Evolutionary conservation across 1,140 invertebrate species (phyloP).

Genomic region (Saccostrea glomerata): DNA sequence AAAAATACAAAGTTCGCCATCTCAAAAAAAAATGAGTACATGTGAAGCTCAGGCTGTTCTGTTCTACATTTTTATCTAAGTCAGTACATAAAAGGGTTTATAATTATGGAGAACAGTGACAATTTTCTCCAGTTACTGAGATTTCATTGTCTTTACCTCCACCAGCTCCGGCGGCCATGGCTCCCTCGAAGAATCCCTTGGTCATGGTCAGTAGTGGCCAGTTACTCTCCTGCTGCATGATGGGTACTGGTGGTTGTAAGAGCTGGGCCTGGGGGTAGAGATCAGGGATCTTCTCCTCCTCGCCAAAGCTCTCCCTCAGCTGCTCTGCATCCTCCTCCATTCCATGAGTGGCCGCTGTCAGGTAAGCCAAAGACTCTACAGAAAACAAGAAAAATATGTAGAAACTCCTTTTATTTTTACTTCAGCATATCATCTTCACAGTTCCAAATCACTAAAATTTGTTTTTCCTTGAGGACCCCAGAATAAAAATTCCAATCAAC

Average conservation of each 20-base stretch:
- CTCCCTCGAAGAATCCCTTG: constrained; percentile 88
- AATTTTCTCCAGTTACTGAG: too few relatives aligned
- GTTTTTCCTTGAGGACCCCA: not conserved
- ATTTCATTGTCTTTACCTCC: not conserved
- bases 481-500: not conserved
- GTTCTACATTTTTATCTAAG: too few relatives aligned
- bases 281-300: constrained; percentile 85
- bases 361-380: constrained; percentile 89
- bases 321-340: constrained; percentile 89
- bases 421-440: not conserved
- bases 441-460: not conserved
- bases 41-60: too few relatives aligned
- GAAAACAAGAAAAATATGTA: not conserved
- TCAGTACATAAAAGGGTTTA: too few relatives aligned
- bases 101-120: too few relatives aligned
- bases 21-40: too few relatives aligned
- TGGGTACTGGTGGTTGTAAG: constrained; percentile 92
- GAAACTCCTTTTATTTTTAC: not conserved
- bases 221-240: constrained; percentile 90
- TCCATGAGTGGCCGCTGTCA: constrained; percentile 97
- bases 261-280: constrained; percentile 88
- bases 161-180: constrained; percentile 80
- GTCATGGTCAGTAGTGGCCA: constrained; percentile 97
- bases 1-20: too few relatives aligned
- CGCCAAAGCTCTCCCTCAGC: constrained; percentile 84